phyloP scores from a whole-genome alignment of 2,888 invertebrate genomes.

The Perizoma affinitatum region DNA sequence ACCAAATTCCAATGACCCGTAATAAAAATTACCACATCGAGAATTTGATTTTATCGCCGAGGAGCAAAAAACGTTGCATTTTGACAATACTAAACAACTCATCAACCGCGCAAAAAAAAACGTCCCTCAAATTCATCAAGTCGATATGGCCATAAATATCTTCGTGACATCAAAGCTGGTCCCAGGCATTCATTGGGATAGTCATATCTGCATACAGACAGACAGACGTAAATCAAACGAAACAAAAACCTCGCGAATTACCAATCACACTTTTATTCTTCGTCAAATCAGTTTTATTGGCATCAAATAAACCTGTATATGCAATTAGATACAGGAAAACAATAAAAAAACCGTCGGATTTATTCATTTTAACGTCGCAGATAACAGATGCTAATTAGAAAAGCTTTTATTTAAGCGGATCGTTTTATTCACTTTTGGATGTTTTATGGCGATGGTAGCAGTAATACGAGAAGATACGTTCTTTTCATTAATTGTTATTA shows the following conservation, averaged over 20 bases:
- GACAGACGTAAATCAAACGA: slow-evolving; percentile 37
- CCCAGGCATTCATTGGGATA: slow-evolving; percentile 23
- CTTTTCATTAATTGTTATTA: slow-evolving; percentile 31
- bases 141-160: slow-evolving; percentile 33
- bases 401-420: slow-evolving; percentile 31
- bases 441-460: slow-evolving; percentile 26
- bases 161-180: slow-evolving; percentile 32
- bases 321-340: slow-evolving; percentile 34
- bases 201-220: slow-evolving; percentile 34
- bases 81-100: slow-evolving; percentile 39
- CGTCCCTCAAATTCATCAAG: slow-evolving; percentile 29
- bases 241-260: slow-evolving; percentile 27
- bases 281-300: slow-evolving; percentile 36
- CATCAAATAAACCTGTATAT: slow-evolving; percentile 36
- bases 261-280: slow-evolving; percentile 34
- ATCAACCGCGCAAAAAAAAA: slow-evolving; percentile 37
- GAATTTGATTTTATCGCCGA: slow-evolving; percentile 35
- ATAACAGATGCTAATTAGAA: slow-evolving; percentile 38
- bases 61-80: slow-evolving; percentile 34
- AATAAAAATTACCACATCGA: slow-evolving; percentile 38
- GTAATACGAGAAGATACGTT: slow-evolving; percentile 16
- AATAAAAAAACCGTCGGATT: slow-evolving; percentile 26
- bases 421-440: slow-evolving; percentile 22
- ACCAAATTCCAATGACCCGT: slow-evolving; percentile 36
- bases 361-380: slow-evolving; percentile 28